Evolutionary conservation across 2,888 invertebrate species (phyloP).

Genomic region (Melipona beecheii): DNA sequence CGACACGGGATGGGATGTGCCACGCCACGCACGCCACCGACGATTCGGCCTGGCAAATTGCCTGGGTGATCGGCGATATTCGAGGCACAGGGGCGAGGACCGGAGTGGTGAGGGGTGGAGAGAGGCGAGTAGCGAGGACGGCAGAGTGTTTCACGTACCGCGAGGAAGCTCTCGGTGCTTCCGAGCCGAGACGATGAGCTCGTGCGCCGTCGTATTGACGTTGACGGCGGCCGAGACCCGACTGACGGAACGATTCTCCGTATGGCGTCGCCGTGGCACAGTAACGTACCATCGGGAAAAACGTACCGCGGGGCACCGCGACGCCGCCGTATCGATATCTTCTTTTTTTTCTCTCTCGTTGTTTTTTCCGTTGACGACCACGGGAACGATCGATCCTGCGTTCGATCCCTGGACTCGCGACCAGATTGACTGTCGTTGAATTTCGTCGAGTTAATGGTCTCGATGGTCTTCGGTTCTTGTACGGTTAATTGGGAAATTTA

Average conservation of each 20-base stretch:
- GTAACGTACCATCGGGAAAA: slow-evolving; percentile 82
- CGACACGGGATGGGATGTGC: not conserved
- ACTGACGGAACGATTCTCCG: slow-evolving; percentile 81
- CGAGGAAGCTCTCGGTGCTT: slow-evolving; percentile 59
- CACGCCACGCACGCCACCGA: no score
- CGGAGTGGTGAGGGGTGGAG: no score
- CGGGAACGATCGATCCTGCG: not conserved
- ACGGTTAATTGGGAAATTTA: no score
- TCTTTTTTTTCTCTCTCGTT: not conserved
- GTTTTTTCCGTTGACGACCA: no score
- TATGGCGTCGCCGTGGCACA: slow-evolving; percentile 76
- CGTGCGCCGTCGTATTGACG: slow-evolving; percentile 81
- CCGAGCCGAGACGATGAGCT: slow-evolving; percentile 65
- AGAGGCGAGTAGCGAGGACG: no score
- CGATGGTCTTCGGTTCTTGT: no score
- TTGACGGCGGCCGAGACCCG: slow-evolving; percentile 83
- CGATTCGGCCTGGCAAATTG: no score
- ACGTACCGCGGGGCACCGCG: slow-evolving; percentile 66
- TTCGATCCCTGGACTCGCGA: not conserved
- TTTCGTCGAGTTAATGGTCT: no score
- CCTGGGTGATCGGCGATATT: not conserved
- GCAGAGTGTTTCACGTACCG: slow-evolving; percentile 22
- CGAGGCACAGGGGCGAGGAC: no score
- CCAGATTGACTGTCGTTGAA: no score
- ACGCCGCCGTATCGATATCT: slow-evolving; percentile 33